Conservation (phyloP, 2,113 vertebrate genomes). For the Sciurus niger region DNA sequence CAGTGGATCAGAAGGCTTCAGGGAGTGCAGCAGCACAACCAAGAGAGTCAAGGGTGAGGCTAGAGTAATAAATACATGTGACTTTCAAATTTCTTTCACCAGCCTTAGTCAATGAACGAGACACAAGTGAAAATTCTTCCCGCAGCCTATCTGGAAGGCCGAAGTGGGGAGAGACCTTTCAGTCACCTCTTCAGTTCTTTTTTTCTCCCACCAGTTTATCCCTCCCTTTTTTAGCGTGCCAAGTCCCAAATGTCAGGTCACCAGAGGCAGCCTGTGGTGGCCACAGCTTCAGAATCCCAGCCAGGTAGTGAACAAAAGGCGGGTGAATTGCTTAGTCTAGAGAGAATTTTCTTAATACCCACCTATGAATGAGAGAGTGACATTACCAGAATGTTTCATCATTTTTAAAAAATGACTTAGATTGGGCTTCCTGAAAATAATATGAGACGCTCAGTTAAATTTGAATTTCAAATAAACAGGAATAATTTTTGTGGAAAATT, state of each 20-base stretch:
- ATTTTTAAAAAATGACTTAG: neutral
- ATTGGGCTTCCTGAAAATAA: neutral
- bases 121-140: neutral
- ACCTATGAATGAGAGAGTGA: neutral
- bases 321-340: neutral
- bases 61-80: neutral
- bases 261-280: neutral
- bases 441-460: neutral
- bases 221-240: neutral
- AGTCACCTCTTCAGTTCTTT: neutral
- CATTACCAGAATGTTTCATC: neutral
- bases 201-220: neutral
- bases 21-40: neutral
- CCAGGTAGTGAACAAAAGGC: neutral
- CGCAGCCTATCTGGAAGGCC: neutral
- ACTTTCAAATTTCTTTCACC: conserved; percentile 49
- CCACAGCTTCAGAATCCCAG: neutral
- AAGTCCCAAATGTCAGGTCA: conserved; percentile 55
- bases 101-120: neutral
- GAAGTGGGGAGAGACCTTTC: neutral
- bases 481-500: neutral
- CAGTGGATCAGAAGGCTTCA: neutral
- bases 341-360: neutral
- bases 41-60: rapidly evolving
- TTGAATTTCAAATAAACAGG: conserved; percentile 18